These are phyloP conservation scores for Chionodraco myersi DNA, from an alignment of 2,113 vertebrate species.

Conservation along the genomic window DNA sequence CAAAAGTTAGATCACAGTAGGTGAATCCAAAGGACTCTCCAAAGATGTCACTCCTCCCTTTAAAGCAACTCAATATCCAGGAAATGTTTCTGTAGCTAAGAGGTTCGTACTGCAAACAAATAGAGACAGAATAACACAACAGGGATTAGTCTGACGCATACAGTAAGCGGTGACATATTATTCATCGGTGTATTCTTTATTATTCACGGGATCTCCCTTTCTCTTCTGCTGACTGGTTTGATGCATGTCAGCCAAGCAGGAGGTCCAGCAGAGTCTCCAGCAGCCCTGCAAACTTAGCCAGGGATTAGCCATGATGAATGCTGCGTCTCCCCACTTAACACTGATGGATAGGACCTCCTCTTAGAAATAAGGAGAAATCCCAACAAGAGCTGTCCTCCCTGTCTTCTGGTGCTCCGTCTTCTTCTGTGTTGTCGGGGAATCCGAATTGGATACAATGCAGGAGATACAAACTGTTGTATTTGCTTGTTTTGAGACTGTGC, in stretches of 20 bases:
- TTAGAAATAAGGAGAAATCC: constrained; percentile 31
- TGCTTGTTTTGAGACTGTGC: constrained; percentile 21
- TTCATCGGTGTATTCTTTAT: constrained; percentile 43
- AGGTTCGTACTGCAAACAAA: constrained; percentile 32
- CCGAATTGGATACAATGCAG: constrained; percentile 5
- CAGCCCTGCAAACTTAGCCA: constrained; percentile 38
- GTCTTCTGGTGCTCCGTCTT: constrained; percentile 19
- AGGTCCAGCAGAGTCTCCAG: constrained; percentile 14
- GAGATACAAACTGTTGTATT: constrained; percentile 15
- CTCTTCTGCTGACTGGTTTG: constrained; percentile 29
- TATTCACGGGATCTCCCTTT: constrained; percentile 38
- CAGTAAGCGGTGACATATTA: constrained; percentile 41
- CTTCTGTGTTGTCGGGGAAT: constrained; percentile 9
- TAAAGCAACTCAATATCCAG: background rate
- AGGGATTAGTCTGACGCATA: constrained; percentile 27
- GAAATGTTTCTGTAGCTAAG: constrained; percentile 16
- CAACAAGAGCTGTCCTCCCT: background rate
- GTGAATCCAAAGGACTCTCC: background rate
- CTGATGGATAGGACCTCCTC: constrained; percentile 60
- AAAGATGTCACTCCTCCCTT: constrained; percentile 2
- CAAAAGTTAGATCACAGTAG: background rate
- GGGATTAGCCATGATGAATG: constrained; percentile 48
- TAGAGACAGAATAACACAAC: constrained; percentile 23
- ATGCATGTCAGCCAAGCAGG: constrained; percentile 17
- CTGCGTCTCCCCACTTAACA: background rate